These are phyloP conservation scores for Petrosia ficiformis DNA, from an alignment of 37 sponge, comb jelly and placozoan species.

Conservation along the genomic window DNA sequence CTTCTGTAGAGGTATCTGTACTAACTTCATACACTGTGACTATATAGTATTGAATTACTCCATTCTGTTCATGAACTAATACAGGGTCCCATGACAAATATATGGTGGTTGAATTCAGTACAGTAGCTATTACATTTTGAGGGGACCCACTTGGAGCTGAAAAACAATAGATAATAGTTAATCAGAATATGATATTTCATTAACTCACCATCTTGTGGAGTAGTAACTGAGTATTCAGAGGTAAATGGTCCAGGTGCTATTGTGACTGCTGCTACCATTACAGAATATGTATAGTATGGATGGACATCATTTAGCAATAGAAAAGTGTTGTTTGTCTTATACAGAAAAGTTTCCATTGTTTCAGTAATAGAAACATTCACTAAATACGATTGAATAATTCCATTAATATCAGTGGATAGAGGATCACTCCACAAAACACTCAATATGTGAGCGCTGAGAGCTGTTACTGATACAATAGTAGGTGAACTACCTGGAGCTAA, in stretches of 20 bases:
- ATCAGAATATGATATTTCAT: no score
- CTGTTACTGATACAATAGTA: not conserved
- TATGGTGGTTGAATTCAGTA: not conserved
- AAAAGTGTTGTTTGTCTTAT: not conserved
- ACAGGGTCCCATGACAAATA: conserved; percentile 16
- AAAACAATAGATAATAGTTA: no score
- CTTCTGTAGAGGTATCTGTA: not conserved
- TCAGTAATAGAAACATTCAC: conserved; percentile 11
- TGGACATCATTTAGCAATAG: not conserved
- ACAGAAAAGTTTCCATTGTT: not conserved
- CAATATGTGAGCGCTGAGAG: not conserved
- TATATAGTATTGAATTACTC: conserved; percentile 5
- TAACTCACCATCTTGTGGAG: conserved; percentile 8
- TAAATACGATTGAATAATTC: conserved; percentile 5
- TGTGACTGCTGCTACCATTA: conserved; percentile 22
- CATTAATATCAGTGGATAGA: conserved; percentile 11
- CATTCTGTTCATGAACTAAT: conserved; percentile 13
- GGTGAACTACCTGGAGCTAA: conserved; percentile 13
- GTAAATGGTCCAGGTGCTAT: conserved; percentile 18
- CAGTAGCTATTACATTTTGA: not conserved
- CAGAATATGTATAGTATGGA: conserved; percentile 24
- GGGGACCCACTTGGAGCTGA: conserved; percentile 9
- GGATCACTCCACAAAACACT: conserved; percentile 21
- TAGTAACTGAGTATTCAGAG: not conserved
- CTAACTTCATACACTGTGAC: not conserved